Base-by-base conservation (phyloP, 2,797 vertebrate species). In the Crax fasciolata region DNA sequence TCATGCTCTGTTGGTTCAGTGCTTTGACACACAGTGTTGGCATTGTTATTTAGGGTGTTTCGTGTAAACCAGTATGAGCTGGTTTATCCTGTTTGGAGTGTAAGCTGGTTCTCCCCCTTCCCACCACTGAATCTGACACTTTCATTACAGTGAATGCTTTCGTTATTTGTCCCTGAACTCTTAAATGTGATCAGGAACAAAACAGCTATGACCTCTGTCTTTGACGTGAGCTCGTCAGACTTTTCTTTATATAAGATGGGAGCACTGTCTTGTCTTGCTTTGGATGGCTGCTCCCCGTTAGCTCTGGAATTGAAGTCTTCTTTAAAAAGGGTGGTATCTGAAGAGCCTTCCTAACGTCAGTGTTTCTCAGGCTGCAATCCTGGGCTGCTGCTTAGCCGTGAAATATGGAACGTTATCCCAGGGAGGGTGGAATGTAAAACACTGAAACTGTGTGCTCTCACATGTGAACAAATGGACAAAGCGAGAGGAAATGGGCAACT, bases 11-110 rank as follows among this genome's bases (percentile, higher is more conserved):
- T 74, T 93, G 74, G 63, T 79, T 96, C 83, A 68, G 85, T 58
- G 91, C 39, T 88, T 79, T 84, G 85, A 91, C 87, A 79, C 48
- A 46, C 21, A 6, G 49, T 63, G 73, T 48, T 92, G 89, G 80
- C 85, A 82, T 86, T 86, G 89, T 91, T 92, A 63, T 90, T 75
- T 48, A 73, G 87, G 82, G 55, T 6, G 13, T 78, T 95, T 90
- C 86, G 76, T 74, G 24, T 94, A 88, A 96, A 93, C 89, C 38
- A 9, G 77, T 71, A 46, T 43, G 77, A 96, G 77, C 94, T 95
- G 80, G 95, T 96, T 94, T 91, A 87, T 94, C 87, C 96, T 95
- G 91, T 94, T 97, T 58, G 43, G 76, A 79, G 74, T 77, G 15
- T 63, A 77, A 94, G 67, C 63, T 52, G 19, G 20, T 79, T 90